A percentile compares a stretch with the other conserved stretches of the same genome.
These are phyloP conservation scores for Chaitophorus viminalis DNA, from an alignment of 2,888 invertebrate species.

Conservation along the genomic window DNA sequence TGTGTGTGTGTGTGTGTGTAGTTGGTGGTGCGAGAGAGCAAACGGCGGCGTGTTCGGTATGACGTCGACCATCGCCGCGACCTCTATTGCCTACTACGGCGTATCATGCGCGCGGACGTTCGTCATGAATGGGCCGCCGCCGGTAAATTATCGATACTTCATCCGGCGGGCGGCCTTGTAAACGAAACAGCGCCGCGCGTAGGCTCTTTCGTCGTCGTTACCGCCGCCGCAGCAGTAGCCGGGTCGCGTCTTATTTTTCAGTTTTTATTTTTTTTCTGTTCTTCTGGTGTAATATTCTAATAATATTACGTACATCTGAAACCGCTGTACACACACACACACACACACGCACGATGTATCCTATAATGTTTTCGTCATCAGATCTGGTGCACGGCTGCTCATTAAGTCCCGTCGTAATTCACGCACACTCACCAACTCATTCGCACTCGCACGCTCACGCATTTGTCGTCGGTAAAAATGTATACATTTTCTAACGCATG, in stretches of 20 bases:
- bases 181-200: constrained; percentile 29
- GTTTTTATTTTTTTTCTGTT: background rate
- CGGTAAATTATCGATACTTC: constrained; percentile 38
- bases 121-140: constrained; percentile 55
- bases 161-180: constrained; percentile 51
- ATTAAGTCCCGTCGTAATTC: too few species aligned
- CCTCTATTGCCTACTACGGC: constrained; percentile 50
- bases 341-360: background rate
- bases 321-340: too few species aligned
- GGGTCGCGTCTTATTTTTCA: background rate
- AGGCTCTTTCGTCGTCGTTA: background rate
- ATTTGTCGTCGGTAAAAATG: too few species aligned
- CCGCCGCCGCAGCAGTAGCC: background rate
- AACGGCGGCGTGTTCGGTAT: background rate
- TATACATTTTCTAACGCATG: too few species aligned
- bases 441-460: too few species aligned
- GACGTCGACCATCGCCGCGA: constrained; percentile 27
- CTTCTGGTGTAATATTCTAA: background rate
- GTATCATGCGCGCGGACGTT: constrained; percentile 16
- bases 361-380: background rate
- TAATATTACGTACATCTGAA: too few species aligned
- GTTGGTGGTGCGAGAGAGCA: background rate
- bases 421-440: too few species aligned
- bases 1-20: background rate
- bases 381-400: background rate